These are phyloP conservation scores for Picathartes gymnocephalus DNA, from an alignment of 2,113 vertebrate genomes.

Conservation along the genomic window DNA sequence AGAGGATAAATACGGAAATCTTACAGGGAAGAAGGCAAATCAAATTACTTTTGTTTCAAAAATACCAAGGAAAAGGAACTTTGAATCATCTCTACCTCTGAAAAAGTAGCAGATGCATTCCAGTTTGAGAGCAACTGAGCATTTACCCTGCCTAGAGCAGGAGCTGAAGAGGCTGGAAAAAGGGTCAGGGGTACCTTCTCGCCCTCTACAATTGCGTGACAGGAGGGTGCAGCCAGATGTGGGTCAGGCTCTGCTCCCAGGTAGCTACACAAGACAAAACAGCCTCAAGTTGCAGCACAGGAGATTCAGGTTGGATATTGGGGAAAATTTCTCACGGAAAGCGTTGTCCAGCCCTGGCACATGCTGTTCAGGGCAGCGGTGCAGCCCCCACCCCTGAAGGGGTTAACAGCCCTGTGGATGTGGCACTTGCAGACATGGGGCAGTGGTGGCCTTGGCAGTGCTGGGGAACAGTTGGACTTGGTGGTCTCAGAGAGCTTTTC, in stretches of 20 bases:
- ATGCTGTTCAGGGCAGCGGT: not conserved
- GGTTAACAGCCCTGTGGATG: not conserved
- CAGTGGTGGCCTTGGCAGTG: not conserved
- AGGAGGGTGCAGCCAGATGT: not conserved
- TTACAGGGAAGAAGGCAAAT: not conserved
- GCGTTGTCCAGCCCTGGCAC: not conserved
- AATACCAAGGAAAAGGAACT: not conserved
- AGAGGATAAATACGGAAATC: not conserved
- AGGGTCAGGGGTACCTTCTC: not conserved
- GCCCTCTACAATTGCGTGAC: not conserved
- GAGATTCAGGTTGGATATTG: not conserved
- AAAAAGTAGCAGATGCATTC: not conserved
- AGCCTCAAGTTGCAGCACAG: not conserved
- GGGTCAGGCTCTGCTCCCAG: not conserved
- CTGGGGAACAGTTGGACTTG: not conserved
- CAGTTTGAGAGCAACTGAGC: not conserved
- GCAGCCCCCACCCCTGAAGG: not conserved
- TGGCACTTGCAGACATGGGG: not conserved
- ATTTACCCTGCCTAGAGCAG: not conserved
- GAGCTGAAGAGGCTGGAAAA: not conserved
- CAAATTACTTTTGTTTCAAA: not conserved
- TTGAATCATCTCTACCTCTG: not conserved
- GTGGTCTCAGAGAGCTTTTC: not conserved
- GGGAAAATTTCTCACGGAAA: not conserved
- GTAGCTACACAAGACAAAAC: not conserved